phyloP scores from a whole-genome alignment of 2,797 vertebrate genomes.

The Gymnopithys bicolor region DNA sequence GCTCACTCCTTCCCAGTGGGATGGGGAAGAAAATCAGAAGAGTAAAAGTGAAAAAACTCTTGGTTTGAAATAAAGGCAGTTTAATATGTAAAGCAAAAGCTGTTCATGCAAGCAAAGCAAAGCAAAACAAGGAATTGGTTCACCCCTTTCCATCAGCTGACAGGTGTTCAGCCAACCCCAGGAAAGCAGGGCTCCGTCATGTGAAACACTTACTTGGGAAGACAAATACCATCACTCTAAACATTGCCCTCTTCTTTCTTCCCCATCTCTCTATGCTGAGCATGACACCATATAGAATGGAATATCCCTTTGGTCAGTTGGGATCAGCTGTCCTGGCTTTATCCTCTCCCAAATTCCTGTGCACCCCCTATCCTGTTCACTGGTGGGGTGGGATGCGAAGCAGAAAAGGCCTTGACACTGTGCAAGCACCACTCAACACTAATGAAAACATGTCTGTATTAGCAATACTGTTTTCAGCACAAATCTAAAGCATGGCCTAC shows the following conservation, averaged over 20 bases:
- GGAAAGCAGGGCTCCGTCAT: background rate
- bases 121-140: background rate
- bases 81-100: background rate
- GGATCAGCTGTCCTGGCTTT: background rate
- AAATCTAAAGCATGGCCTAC: background rate
- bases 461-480: background rate
- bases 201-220: background rate
- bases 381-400: background rate
- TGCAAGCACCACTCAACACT: background rate
- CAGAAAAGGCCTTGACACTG: background rate
- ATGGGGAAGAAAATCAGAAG: background rate
- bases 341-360: background rate
- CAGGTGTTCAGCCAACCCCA: background rate
- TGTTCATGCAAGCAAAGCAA: background rate
- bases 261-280: background rate
- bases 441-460: background rate
- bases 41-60: background rate
- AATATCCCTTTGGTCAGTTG: background rate
- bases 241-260: background rate
- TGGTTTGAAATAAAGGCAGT: background rate
- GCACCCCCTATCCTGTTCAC: background rate
- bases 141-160: background rate
- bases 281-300: background rate
- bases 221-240: background rate
- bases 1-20: too few species aligned